Conservation (phyloP, 2,888 invertebrate species). For the Dascillus cervinus region DNA sequence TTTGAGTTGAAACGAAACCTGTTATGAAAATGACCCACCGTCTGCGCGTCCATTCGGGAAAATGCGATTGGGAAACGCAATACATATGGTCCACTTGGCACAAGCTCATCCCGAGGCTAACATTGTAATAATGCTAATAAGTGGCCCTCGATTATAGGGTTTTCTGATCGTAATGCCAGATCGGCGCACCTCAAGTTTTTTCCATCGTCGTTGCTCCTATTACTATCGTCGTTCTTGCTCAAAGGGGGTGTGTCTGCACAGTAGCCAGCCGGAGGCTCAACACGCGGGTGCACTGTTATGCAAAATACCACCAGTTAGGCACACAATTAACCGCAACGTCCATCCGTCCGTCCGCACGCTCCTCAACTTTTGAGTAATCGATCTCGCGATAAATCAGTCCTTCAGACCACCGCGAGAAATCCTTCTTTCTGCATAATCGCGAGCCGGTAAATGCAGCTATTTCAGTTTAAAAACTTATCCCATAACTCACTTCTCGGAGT, state of each 20-base stretch:
- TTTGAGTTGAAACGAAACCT: slow-evolving; percentile 16
- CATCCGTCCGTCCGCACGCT: too few species aligned
- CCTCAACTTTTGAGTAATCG: slow-evolving; percentile 11
- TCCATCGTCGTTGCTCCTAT: slow-evolving; percentile 20
- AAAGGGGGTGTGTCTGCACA: slow-evolving; percentile 34
- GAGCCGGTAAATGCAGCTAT: slow-evolving; percentile 13
- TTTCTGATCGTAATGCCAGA: slow-evolving; percentile 31
- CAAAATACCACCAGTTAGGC: slow-evolving; percentile 24
- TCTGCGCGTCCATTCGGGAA: too few species aligned
- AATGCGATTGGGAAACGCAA: too few species aligned
- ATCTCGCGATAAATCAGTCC: slow-evolving; percentile 14
- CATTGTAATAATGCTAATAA: slow-evolving; percentile 36
- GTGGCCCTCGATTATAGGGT: slow-evolving; percentile 34
- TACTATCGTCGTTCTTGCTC: slow-evolving; percentile 22
- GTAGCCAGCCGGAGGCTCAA: slow-evolving; percentile 32
- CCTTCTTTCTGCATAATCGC: slow-evolving; percentile 9
- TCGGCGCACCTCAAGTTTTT: slow-evolving; percentile 26
- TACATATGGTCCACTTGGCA: too few species aligned
- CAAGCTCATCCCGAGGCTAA: slow-evolving; percentile 21
- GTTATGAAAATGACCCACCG: slow-evolving; percentile 21
- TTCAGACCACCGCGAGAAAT: slow-evolving; percentile 13
- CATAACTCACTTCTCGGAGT: slow-evolving; percentile 16
- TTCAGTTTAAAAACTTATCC: slow-evolving; percentile 18
- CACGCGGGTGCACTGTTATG: slow-evolving; percentile 33
- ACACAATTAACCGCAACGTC: slow-evolving; percentile 7